These are phyloP conservation scores for Amphiprion percula DNA, from an alignment of 2,113 vertebrate genomes.

Conservation along the genomic window DNA sequence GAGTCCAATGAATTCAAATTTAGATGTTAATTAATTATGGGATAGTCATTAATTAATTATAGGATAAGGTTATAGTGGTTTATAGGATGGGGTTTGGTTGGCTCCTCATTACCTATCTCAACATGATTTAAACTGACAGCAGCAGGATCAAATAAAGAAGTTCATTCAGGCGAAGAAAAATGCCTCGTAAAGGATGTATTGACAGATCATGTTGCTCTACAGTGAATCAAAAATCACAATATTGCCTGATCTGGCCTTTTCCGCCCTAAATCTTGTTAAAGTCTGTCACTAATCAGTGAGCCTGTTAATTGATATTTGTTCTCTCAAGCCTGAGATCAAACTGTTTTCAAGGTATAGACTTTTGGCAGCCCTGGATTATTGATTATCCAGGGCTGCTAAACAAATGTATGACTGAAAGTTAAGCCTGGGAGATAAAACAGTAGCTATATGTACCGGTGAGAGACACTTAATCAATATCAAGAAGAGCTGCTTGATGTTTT, in stretches of 20 bases:
- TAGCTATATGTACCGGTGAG: too few relatives aligned
- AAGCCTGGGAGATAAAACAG: too few relatives aligned
- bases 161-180: background rate
- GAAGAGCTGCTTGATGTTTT: too few relatives aligned
- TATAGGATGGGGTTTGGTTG: constrained; percentile 40
- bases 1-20: constrained; percentile 54
- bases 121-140: constrained; percentile 25
- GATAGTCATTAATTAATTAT: constrained; percentile 49
- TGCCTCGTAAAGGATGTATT: background rate
- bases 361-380: constrained; percentile 41
- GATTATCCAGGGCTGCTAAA: constrained; percentile 51
- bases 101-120: constrained; percentile 27
- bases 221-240: constrained; percentile 45
- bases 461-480: too few relatives aligned
- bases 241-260: constrained; percentile 65
- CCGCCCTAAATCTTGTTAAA: constrained; percentile 67
- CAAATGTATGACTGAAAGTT: constrained; percentile 13
- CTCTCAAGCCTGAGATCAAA: constrained; percentile 45
- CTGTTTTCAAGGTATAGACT: constrained; percentile 44
- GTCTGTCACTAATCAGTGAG: constrained; percentile 77
- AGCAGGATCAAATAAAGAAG: background rate
- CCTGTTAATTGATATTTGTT: constrained; percentile 75
- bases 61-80: constrained; percentile 41
- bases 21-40: constrained; percentile 66
- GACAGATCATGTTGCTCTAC: background rate